Evolutionary conservation across 2,113 vertebrate genomes (phyloP).

Genomic region (Bufo gargarizans): DNA sequence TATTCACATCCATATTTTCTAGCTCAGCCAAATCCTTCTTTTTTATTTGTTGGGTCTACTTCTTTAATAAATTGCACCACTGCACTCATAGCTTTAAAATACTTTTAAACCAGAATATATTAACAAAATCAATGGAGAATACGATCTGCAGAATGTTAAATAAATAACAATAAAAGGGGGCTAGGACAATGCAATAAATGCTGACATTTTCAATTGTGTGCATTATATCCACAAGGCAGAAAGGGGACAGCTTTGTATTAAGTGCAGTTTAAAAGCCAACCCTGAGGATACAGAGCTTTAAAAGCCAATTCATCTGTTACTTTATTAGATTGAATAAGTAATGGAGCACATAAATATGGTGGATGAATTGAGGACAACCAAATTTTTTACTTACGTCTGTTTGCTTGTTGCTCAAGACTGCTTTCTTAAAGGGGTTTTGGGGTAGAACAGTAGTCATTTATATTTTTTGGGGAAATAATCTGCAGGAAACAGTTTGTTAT

Average conservation of each 20-base stretch:
- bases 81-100: not conserved
- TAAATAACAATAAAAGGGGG: constrained; percentile 26
- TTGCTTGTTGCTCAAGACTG: constrained; percentile 1
- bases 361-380: constrained; percentile 9
- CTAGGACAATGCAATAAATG: constrained; percentile 54
- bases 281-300: constrained; percentile 52
- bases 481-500: not conserved
- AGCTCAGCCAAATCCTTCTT: not conserved
- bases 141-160: constrained; percentile 27
- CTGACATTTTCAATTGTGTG: constrained; percentile 44
- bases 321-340: constrained; percentile 58
- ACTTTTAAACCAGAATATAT: constrained; percentile 27
- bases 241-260: constrained; percentile 50
- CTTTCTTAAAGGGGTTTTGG: not conserved
- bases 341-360: constrained; percentile 54
- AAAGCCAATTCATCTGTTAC: constrained; percentile 56
- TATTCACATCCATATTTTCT: not conserved
- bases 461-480: no score
- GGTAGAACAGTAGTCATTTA: not conserved
- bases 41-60: not conserved
- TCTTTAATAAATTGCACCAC: not conserved
- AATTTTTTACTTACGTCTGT: not conserved
- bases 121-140: constrained; percentile 41
- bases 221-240: constrained; percentile 54
- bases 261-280: constrained; percentile 52